A percentile compares a stretch with the other conserved stretches of the same genome.
Evolutionary conservation across 2,113 vertebrate genomes (phyloP).

Genomic region (Tichodroma muraria): DNA sequence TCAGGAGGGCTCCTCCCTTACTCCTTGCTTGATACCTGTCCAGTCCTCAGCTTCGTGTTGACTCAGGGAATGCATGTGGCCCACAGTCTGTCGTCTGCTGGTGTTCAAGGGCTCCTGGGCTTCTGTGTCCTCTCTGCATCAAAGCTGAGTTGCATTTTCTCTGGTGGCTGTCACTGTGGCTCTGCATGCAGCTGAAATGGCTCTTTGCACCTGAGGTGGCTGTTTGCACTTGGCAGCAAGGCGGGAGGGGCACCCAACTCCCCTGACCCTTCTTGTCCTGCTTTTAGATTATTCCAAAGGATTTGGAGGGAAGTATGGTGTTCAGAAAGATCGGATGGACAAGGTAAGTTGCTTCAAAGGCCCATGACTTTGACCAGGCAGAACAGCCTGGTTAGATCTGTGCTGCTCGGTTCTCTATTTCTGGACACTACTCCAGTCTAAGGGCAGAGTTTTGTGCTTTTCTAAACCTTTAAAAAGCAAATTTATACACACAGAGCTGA

Average conservation of each 20-base stretch:
- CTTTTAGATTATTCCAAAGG: conserved; percentile 91
- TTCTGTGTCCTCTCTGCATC: background rate
- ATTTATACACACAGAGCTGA: background rate
- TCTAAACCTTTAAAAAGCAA: background rate
- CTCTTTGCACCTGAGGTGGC: background rate
- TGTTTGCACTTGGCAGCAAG: background rate
- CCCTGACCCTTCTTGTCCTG: background rate
- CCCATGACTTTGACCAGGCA: background rate
- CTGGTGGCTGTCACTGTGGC: background rate
- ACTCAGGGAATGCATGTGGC: background rate
- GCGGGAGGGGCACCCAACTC: background rate
- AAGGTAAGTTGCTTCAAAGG: conserved; percentile 71
- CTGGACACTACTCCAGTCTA: background rate
- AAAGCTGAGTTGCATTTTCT: background rate
- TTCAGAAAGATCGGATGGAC: conserved; percentile 96
- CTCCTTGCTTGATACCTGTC: conserved; percentile 23
- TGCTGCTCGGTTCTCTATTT: background rate
- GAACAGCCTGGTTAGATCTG: background rate
- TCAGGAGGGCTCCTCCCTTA: conserved; percentile 11
- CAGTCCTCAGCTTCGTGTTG: background rate
- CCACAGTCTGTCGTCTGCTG: background rate
- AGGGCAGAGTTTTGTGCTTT: background rate
- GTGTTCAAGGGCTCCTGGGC: background rate
- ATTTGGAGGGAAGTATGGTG: conserved; percentile 93
- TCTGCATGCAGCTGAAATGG: conserved; percentile 21